Evolutionary conservation across 2,888 invertebrate species (phyloP).

Genomic region (Ecdyonurus torrentis): DNA sequence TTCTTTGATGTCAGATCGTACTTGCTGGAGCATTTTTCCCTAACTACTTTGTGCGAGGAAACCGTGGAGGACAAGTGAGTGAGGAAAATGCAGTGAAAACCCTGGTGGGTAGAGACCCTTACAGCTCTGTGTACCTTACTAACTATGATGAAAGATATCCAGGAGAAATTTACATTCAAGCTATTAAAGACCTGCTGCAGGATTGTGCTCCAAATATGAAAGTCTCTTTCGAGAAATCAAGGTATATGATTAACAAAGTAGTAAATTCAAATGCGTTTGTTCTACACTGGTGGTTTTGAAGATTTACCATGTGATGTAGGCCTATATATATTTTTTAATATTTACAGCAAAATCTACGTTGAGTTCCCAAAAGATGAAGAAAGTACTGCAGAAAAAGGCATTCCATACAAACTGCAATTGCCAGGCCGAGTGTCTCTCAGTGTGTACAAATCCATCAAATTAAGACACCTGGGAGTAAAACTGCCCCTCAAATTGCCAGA

Average conservation of each 20-base stretch:
- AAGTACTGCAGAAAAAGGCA: conserved; percentile 10
- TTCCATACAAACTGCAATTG: conserved; percentile 22
- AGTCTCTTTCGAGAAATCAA: conserved; percentile 33
- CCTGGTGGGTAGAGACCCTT: conserved; percentile 58
- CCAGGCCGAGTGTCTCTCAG: conserved; percentile 44
- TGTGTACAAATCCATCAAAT: conserved; percentile 59
- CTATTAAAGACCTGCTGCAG: conserved; percentile 40
- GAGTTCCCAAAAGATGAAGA: conserved; percentile 32
- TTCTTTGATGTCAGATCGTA: conserved; percentile 36
- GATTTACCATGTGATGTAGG: too few species aligned
- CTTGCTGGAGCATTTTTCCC: conserved; percentile 86
- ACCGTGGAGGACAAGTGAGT: conserved; percentile 33
- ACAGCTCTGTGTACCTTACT: conserved; percentile 48
- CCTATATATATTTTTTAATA: conserved; percentile 20
- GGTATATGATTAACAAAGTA: too few species aligned
- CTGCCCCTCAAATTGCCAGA: too few species aligned
- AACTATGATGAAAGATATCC: conserved; percentile 41
- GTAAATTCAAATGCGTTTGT: too few species aligned
- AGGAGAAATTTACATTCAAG: conserved; percentile 45
- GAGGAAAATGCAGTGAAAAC: conserved; percentile 47
- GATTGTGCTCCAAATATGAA: conserved; percentile 33
- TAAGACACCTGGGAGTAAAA: conserved; percentile 41
- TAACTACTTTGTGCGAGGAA: conserved; percentile 56
- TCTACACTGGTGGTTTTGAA: too few species aligned
- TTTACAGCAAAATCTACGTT: conserved; percentile 45